Percentiles rank a stretch among this genome's conserved stretches.
Evolutionary conservation across 2,113 vertebrate species (phyloP).

Genomic region (Nesogale talazaci): DNA sequence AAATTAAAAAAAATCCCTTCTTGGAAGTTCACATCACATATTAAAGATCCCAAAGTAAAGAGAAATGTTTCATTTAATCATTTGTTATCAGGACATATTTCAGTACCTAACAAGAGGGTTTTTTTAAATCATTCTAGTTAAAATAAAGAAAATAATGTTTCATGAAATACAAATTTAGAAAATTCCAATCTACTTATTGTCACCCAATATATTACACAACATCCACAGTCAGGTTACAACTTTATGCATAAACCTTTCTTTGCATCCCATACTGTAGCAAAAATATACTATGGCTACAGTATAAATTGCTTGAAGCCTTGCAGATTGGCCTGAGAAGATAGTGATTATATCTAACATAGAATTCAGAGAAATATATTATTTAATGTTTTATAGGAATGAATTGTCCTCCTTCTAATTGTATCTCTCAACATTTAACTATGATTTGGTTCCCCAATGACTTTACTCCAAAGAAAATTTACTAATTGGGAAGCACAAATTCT

Average conservation of each 20-base stretch:
- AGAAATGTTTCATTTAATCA: not conserved
- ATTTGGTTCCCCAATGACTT: not conserved
- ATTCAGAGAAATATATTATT: not conserved
- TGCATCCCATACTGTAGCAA: not conserved
- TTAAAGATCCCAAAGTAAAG: not conserved
- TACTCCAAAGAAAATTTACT: too few relatives aligned
- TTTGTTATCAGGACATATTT: not conserved
- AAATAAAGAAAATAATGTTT: not conserved
- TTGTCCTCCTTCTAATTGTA: not conserved
- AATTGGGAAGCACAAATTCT: not conserved
- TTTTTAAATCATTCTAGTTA: not conserved
- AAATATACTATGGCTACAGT: not conserved
- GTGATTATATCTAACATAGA: not conserved
- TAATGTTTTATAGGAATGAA: not conserved
- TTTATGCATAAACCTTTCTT: not conserved
- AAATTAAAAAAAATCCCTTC: not conserved
- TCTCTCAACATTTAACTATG: not conserved
- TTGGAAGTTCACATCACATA: too few relatives aligned
- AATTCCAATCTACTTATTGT: not conserved
- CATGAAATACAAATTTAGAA: not conserved
- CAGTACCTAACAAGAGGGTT: not conserved
- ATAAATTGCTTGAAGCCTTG: not conserved
- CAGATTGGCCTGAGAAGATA: not conserved
- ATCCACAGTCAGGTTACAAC: not conserved
- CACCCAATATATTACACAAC: not conserved